These are phyloP conservation scores for Ailuropoda melanoleuca DNA, from an alignment of 2,113 vertebrate species.

Conservation along the genomic window DNA sequence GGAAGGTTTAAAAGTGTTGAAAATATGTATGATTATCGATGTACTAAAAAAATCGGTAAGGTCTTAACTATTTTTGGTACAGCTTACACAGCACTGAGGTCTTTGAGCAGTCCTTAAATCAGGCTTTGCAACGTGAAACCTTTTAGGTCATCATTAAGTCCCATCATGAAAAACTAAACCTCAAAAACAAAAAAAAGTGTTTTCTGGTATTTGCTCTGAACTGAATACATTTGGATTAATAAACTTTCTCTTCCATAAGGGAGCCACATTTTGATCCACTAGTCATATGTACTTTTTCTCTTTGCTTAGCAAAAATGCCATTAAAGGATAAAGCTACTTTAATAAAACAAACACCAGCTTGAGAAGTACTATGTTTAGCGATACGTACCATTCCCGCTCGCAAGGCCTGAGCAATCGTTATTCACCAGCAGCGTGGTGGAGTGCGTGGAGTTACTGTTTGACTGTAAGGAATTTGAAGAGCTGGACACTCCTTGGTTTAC, in stretches of 20 bases:
- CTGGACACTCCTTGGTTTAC: constrained; percentile 89
- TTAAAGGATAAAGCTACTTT: constrained; percentile 52
- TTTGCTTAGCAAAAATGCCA: constrained; percentile 53
- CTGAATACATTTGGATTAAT: constrained; percentile 35
- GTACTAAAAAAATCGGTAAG: neutral
- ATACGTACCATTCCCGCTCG: constrained; percentile 87
- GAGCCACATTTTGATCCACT: constrained; percentile 49
- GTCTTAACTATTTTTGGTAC: constrained; percentile 27
- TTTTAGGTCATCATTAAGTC: constrained; percentile 41
- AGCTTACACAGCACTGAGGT: neutral
- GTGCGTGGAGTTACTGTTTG: constrained; percentile 88
- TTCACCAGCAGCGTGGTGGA: constrained; percentile 87
- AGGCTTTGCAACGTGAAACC: constrained; percentile 15
- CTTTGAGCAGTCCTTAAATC: neutral
- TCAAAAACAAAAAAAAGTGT: constrained; percentile 9
- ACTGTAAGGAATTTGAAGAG: constrained; percentile 90
- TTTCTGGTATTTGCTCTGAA: constrained; percentile 35
- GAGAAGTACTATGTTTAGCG: constrained; percentile 53
- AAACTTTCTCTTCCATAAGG: constrained; percentile 26
- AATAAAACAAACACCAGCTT: constrained; percentile 44
- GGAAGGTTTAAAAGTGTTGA: constrained; percentile 45
- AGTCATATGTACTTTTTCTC: constrained; percentile 19
- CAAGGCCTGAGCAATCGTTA: constrained; percentile 85
- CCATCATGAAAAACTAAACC: constrained; percentile 39
- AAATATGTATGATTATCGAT: neutral